Conservation (phyloP, 2,113 vertebrate genomes). For the Falco punctatus region DNA sequence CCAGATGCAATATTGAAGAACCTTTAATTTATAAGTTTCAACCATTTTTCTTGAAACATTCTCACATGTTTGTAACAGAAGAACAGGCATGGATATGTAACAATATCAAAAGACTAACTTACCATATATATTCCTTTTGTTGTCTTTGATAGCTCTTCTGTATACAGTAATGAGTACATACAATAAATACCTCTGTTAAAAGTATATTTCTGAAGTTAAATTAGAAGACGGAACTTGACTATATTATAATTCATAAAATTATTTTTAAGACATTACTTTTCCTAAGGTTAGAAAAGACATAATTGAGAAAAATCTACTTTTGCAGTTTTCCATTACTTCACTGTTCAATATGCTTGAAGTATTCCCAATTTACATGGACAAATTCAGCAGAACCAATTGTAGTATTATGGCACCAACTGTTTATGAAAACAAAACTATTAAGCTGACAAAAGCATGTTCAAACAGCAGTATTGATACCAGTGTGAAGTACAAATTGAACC, state of each 20-base stretch:
- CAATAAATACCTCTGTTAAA: slow-evolving; percentile 28
- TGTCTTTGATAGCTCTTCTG: slow-evolving; percentile 26
- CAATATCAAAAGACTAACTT: slow-evolving; percentile 58
- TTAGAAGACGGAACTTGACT: slow-evolving; percentile 38
- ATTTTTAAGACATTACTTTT: slow-evolving; percentile 10
- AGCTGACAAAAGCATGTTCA: slow-evolving; percentile 49
- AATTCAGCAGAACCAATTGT: slow-evolving; percentile 30
- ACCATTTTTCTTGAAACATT: slow-evolving; percentile 66
- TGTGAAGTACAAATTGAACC: slow-evolving; percentile 44
- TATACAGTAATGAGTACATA: slow-evolving; percentile 30
- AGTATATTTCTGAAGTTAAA: slow-evolving; percentile 49
- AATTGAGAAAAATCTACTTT: background rate
- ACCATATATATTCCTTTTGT: slow-evolving; percentile 53
- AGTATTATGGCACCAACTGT: slow-evolving; percentile 36
- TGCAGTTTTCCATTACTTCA: background rate
- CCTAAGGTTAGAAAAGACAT: background rate
- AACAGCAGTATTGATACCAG: slow-evolving; percentile 37
- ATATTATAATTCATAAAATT: background rate
- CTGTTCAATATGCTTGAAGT: background rate
- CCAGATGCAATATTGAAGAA: slow-evolving; percentile 71
- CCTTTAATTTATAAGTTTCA: slow-evolving; percentile 71
- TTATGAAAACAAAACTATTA: slow-evolving; percentile 62
- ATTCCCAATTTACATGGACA: slow-evolving; percentile 4
- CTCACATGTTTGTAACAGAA: slow-evolving; percentile 60
- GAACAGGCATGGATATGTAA: slow-evolving; percentile 50